Evolutionary conservation across 2,113 vertebrate species (phyloP), one percentile per base, ranked within the genome.

Genomic region (Xyliphius kryptos): DNA sequence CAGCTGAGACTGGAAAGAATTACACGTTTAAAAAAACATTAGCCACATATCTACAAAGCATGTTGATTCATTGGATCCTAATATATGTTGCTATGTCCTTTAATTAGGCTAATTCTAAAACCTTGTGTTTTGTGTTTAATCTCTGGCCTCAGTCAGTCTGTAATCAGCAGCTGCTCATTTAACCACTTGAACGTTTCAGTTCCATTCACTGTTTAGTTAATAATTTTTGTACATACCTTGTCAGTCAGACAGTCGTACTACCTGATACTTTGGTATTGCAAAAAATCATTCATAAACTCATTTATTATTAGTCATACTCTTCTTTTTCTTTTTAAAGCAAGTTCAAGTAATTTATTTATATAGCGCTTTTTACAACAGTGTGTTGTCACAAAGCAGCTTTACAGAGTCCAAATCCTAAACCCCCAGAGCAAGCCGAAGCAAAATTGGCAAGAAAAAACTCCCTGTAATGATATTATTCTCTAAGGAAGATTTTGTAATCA

Each of bases 1-100:
- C 64, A 63, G 70, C 76, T 66, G 74, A 77, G 77, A 74, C 63
- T 80, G 77, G 76, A 79, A 81, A 80, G 73, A 81, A 80, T 76
- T 36, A 55, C 43, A 41, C 57, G 57, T 7, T 53, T 40, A 56
- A 44, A 44, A 48, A 49, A 46, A 44, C 56, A 50, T 57, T 68
- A n/a, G 56, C 47, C 64, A 72, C 60, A 65, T 79, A 63, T 76
- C 52, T 68, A 61, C 61, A 75, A 61, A 53, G 66, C 20, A 70
- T 67, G 49, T 69, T 67, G 52, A 66, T 76, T 69, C 56, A 60
- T 52, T 70, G 68, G 52, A 66, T 76, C 71, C 56, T 62, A 55
- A 61, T 69, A 61, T 40, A 5, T 11, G 56, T 49, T 49, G n/a
- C 40, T 43, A 59, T 53, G 55, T 54, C 53, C 32, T 70, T 32